These are phyloP conservation scores for Lagocephalus sceleratus DNA, from an alignment of 2,797 vertebrate species.

Conservation along the genomic window DNA sequence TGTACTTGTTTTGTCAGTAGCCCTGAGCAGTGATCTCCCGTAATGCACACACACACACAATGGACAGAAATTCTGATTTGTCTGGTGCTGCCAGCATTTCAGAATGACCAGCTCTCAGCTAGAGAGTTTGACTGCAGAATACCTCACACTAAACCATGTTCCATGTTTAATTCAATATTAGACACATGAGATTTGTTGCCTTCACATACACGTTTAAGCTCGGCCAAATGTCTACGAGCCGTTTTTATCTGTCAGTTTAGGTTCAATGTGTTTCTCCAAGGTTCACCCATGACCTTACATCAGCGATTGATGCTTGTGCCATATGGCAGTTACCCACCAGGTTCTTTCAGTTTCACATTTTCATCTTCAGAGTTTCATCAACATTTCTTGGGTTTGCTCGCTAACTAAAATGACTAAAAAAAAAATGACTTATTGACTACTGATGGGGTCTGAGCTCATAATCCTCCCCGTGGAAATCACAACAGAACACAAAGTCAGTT, in stretches of 20 bases:
- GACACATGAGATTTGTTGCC: conserved; percentile 30
- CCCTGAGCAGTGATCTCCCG: conserved; percentile 44
- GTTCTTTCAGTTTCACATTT: neutral
- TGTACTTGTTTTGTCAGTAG: conserved; percentile 47
- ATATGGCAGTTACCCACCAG: too few relatives aligned
- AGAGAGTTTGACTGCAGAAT: conserved; percentile 38
- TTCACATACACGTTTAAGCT: too few relatives aligned
- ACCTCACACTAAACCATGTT: conserved; percentile 13
- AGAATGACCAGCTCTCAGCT: conserved; percentile 35
- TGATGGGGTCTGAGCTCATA: neutral
- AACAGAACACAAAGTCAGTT: conserved; percentile 47
- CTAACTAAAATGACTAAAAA: too few relatives aligned
- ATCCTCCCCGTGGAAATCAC: conserved; percentile 22
- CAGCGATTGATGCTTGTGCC: conserved; percentile 3
- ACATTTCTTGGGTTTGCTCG: neutral
- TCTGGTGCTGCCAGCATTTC: conserved; percentile 32
- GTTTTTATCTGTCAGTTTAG: conserved; percentile 32
- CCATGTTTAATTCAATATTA: conserved; percentile 46
- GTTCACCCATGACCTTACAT: conserved; percentile 21
- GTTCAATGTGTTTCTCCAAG: conserved; percentile 33
- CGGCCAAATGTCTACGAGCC: conserved; percentile 26
- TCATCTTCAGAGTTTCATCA: too few relatives aligned
- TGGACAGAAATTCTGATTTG: conserved; percentile 20
- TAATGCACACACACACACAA: conserved; percentile 6
- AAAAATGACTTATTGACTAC: too few relatives aligned